Percentiles rank a stretch among this genome's conserved stretches.
phyloP scores from a whole-genome alignment of 1,140 invertebrate species.

The Drosophila asahinai region DNA sequence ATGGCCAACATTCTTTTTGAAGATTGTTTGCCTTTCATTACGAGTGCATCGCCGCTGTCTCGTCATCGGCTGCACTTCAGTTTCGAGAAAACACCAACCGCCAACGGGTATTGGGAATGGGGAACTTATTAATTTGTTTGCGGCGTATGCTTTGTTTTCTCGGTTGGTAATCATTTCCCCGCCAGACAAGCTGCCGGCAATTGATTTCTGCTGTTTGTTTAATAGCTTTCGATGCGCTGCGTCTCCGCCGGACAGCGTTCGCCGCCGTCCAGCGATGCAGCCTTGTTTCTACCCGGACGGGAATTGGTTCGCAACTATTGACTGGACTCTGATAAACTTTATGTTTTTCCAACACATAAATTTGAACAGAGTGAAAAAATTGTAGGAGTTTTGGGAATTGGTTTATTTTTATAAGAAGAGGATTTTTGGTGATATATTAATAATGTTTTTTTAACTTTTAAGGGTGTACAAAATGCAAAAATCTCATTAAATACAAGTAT shows the following conservation, averaged over 20 bases:
- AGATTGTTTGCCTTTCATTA: constrained; percentile 82
- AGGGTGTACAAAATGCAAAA: too few relatives aligned
- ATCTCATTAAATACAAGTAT: too few relatives aligned
- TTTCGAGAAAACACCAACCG: constrained; percentile 7
- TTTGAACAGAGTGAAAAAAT: not conserved
- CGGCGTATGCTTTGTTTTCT: constrained; percentile 67
- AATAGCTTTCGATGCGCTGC: constrained; percentile 32
- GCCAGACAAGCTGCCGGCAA: constrained; percentile 65
- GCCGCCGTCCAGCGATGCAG: constrained; percentile 8
- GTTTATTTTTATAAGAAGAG: not conserved
- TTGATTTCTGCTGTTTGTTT: constrained; percentile 68
- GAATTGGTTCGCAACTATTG: constrained; percentile 28
- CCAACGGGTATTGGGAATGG: constrained; percentile 19
- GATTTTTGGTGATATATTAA: not conserved
- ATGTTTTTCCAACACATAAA: constrained; percentile 23
- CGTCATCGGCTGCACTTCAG: constrained; percentile 23
- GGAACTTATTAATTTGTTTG: constrained; percentile 47
- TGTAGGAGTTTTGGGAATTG: not conserved
- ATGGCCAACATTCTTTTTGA: constrained; percentile 76
- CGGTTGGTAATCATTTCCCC: constrained; percentile 44
- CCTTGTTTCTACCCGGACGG: not conserved
- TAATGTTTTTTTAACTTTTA: not conserved
- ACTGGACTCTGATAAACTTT: constrained; percentile 27
- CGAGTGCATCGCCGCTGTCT: constrained; percentile 67
- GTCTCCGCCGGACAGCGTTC: not conserved